A percentile compares a stretch with the other conserved stretches of the same genome.
phyloP scores from a whole-genome alignment of 2,113 vertebrate species.

The Crotophaga sulcirostris region DNA sequence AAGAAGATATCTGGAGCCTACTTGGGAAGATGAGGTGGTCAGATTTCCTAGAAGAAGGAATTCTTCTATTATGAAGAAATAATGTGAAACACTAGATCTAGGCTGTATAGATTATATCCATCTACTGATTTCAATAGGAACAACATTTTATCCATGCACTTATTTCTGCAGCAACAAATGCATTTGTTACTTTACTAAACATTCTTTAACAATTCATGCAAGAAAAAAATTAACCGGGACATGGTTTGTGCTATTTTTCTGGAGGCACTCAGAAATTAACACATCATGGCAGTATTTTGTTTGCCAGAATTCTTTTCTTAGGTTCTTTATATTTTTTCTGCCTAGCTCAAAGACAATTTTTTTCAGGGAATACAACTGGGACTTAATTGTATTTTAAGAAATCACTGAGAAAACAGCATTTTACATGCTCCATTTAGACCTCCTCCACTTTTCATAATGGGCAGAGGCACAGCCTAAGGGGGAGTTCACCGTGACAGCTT shows the following conservation, averaged over 20 bases:
- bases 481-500: accelerated
- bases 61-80: background rate
- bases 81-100: background rate
- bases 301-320: background rate
- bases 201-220: background rate
- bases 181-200: background rate
- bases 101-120: background rate
- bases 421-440: background rate
- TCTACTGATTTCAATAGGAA: background rate
- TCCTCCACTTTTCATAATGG: background rate
- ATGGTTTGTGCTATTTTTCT: background rate
- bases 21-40: background rate
- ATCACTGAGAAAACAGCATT: background rate
- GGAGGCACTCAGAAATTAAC: background rate
- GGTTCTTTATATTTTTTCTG: background rate
- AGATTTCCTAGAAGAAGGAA: background rate
- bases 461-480: background rate
- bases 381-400: background rate
- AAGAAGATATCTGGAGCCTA: background rate
- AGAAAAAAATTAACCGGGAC: background rate
- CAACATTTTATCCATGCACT: background rate
- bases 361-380: background rate
- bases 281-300: background rate
- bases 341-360: background rate
- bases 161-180: background rate